Evolutionary conservation across 23 tunicate species (phyloP).

Genomic region (Trididemnum nubilum): DNA sequence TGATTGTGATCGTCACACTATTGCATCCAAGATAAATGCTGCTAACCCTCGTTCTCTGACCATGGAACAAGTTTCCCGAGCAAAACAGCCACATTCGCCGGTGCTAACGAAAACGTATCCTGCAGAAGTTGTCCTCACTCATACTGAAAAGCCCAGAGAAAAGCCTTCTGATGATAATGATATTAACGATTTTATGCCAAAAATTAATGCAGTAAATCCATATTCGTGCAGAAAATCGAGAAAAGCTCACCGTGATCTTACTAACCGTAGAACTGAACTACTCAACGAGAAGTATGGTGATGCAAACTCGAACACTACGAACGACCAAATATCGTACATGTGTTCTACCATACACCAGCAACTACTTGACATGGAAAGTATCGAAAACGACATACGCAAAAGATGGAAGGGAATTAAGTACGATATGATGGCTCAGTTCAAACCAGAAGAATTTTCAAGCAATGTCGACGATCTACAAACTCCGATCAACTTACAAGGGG

Average conservation of each 20-base stretch:
- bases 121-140: not conserved
- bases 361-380: slow-evolving; percentile 43
- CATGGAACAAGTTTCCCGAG: not conserved
- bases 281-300: not conserved
- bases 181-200: too few species aligned
- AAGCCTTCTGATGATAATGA: not conserved
- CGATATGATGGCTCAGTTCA: slow-evolving; percentile 1
- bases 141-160: too few species aligned
- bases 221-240: not conserved
- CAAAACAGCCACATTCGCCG: not conserved
- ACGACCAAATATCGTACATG: not conserved
- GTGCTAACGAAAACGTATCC: not conserved
- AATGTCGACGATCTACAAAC: not conserved
- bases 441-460: not conserved
- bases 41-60: too few species aligned
- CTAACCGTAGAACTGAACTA: too few species aligned
- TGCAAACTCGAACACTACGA: not conserved
- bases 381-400: slow-evolving; percentile 30
- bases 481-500: not conserved
- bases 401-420: slow-evolving; percentile 49
- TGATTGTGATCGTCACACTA: too few species aligned
- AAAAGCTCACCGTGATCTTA: too few species aligned
- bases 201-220: not conserved
- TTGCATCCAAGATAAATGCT: too few species aligned
- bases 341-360: slow-evolving; percentile 18